Base-by-base conservation (phyloP, 2,888 invertebrate genomes). In the Hanleya hanleyi region DNA sequence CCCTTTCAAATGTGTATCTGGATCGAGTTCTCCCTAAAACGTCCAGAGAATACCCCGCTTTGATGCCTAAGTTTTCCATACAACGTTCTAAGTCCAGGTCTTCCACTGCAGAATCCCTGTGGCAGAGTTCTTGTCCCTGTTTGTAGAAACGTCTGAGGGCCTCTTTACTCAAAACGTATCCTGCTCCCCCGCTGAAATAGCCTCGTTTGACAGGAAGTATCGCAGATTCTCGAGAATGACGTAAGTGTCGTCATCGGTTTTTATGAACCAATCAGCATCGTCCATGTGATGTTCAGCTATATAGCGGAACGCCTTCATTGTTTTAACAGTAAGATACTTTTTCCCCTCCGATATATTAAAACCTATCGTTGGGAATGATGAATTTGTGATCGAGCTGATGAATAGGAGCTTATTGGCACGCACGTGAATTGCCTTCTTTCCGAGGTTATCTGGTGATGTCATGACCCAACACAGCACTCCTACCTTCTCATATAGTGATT, bases 221-320 rank as follows among this genome's bases (percentile, higher is more conserved):
- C 98, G 93, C 51, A 99, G 92, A 91, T 99, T 99, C 91, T 99
- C 99, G 65, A 99, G 93, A 50, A 99, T 93, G 61, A 98, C 96
- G 90, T 97, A 98, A 93, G 98, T 98, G 87, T 99, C 98, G 90
- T 98, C 98, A 86, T 99, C 98, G n/a, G 98, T 98, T 91, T 99
- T 99, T 85, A 98, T 92, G 90, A 99, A 98, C 97, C 97, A 98
- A 91, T 98, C 98, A 1, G 95, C 96, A 71, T 97, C 94, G 82
- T 97, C 93, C 69, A 94, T 92, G 89, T 97, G 84, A 68, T 97
- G 92, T 80, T 96, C 93, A 87, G 96, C 96, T 35, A 96, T 94
- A 87, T 97, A 96, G 84, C 94, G 94, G 89, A 97, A 97, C 0
- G 97, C 97, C 83, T 94, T 95, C 91, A 97, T 98, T 0, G 99